Conservation (phyloP, 2,113 vertebrate genomes). For the Caretta caretta region DNA sequence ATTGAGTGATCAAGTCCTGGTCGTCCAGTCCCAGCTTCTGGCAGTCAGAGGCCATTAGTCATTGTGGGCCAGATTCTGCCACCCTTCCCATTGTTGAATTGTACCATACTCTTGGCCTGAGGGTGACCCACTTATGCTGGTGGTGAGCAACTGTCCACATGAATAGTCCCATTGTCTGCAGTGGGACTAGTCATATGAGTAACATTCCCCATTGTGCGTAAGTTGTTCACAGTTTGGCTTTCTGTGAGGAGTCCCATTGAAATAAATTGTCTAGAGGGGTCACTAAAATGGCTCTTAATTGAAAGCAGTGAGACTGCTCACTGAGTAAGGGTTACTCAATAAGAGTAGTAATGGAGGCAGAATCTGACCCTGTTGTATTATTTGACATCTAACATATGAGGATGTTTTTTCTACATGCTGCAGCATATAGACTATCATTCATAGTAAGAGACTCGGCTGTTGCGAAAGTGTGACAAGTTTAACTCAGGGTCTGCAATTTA, state of each 20-base stretch:
- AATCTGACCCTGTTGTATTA: constrained; percentile 72
- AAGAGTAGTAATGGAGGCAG: constrained; percentile 43
- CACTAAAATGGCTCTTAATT: neutral
- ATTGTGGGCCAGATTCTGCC: constrained; percentile 26
- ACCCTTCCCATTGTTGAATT: constrained; percentile 37
- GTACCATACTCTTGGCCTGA: constrained; percentile 53
- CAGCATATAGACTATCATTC: constrained; percentile 48
- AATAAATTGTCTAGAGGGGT: neutral
- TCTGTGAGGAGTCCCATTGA: constrained; percentile 31
- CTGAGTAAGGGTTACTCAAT: constrained; percentile 60
- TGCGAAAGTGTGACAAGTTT: constrained; percentile 67
- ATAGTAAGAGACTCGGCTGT: constrained; percentile 47
- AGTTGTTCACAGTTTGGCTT: constrained; percentile 67
- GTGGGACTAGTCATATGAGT: neutral
- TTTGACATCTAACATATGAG: constrained; percentile 64
- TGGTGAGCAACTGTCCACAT: constrained; percentile 23
- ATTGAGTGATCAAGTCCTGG: neutral
- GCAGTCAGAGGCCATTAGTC: constrained; percentile 24
- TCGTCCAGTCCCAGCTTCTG: no score
- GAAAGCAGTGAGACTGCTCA: constrained; percentile 51
- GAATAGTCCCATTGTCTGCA: constrained; percentile 66
- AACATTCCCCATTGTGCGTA: neutral
- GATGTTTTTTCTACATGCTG: constrained; percentile 60
- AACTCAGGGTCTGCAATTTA: constrained; percentile 67
- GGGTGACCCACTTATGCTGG: constrained; percentile 55